These are phyloP conservation scores for Auanema freiburgensis DNA, from an alignment of 2,888 invertebrate genomes.

Conservation along the genomic window DNA sequence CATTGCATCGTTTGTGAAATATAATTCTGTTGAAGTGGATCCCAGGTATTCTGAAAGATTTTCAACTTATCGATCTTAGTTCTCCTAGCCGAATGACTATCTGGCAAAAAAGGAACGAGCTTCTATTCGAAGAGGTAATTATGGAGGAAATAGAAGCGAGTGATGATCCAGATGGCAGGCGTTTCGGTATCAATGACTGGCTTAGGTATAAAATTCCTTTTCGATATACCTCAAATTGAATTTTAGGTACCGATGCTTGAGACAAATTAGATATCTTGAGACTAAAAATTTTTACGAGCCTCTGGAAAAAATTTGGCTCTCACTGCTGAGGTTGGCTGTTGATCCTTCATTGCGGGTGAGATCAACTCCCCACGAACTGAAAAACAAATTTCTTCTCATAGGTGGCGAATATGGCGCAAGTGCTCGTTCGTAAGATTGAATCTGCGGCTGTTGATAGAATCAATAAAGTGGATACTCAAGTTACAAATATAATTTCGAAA, in stretches of 20 bases:
- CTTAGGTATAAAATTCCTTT: neutral
- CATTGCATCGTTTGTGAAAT: too few relatives aligned
- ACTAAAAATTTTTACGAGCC: slow-evolving; percentile 66
- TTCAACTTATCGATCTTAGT: too few relatives aligned
- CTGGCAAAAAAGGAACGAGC: too few relatives aligned
- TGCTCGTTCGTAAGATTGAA: slow-evolving; percentile 70
- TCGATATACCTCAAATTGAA: neutral
- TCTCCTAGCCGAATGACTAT: too few relatives aligned
- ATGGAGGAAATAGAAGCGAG: slow-evolving; percentile 7
- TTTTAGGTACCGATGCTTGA: slow-evolving; percentile 24
- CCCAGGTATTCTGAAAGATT: too few relatives aligned
- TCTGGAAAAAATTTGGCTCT: slow-evolving; percentile 86
- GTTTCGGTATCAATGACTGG: neutral
- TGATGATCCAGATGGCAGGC: slow-evolving; percentile 3
- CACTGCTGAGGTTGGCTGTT: slow-evolving; percentile 76
- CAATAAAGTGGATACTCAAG: too few relatives aligned
- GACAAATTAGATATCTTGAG: slow-evolving; percentile 45
- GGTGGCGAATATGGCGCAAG: slow-evolving; percentile 73
- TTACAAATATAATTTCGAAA: neutral
- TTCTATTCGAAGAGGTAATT: too few relatives aligned
- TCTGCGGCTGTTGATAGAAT: slow-evolving; percentile 8
- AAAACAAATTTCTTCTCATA: slow-evolving; percentile 7
- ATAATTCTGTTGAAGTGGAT: too few relatives aligned
- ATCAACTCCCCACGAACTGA: neutral
- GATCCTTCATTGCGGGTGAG: slow-evolving; percentile 85